Conservation (phyloP, 2,797 vertebrate genomes). For the Lutra lutra region DNA sequence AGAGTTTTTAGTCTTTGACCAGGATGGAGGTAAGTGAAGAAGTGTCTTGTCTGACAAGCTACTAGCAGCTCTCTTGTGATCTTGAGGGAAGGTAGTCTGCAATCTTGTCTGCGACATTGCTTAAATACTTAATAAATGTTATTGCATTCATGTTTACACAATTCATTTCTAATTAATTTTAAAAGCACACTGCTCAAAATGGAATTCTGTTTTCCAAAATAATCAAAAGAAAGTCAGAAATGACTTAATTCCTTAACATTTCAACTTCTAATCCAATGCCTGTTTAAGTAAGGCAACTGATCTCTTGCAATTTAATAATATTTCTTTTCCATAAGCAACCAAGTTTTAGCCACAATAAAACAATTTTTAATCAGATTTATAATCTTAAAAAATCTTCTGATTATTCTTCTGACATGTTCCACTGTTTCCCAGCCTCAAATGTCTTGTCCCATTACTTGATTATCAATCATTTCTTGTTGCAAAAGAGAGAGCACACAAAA, state of each 20-base stretch:
- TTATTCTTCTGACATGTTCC: background rate
- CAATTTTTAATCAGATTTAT: background rate
- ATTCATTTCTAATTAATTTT: constrained; percentile 13
- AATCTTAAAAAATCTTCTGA: background rate
- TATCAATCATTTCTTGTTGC: background rate
- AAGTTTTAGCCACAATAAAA: background rate
- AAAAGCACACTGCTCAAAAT: background rate
- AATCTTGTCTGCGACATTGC: background rate
- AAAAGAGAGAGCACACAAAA: background rate
- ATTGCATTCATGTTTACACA: background rate
- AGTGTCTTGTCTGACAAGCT: background rate
- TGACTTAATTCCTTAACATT: background rate
- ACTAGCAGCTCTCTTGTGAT: background rate
- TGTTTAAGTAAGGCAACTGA: background rate
- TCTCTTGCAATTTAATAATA: background rate
- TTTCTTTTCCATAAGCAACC: background rate
- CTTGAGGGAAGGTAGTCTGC: background rate
- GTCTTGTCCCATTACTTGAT: background rate
- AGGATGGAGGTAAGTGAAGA: background rate
- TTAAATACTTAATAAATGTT: background rate
- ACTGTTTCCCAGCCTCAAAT: background rate
- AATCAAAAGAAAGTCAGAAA: background rate
- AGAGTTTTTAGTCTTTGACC: background rate
- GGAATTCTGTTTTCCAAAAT: constrained; percentile 1
- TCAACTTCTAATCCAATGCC: background rate